A percentile compares a stretch with the other conserved stretches of the same genome.
These are phyloP conservation scores for Cavia porcellus DNA, from an alignment of 2,113 vertebrate species.

Conservation along the genomic window DNA sequence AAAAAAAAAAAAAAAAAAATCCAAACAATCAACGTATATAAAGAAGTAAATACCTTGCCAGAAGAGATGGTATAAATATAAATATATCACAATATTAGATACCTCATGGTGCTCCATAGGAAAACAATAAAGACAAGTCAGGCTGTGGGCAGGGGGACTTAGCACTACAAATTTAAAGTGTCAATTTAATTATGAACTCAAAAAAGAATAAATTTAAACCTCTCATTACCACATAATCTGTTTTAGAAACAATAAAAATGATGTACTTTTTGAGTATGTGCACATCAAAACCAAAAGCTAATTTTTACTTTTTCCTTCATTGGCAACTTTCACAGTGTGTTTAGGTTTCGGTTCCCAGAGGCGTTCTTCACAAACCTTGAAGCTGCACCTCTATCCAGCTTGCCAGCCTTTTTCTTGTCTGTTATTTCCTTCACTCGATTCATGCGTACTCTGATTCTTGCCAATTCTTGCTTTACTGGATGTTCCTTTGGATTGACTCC, in stretches of 20 bases:
- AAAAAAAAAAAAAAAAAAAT: no score
- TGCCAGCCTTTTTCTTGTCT: slow-evolving; percentile 95
- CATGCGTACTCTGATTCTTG: slow-evolving; percentile 96
- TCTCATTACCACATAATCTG: slow-evolving; percentile 52
- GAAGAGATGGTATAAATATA: slow-evolving; percentile 57
- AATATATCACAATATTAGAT: slow-evolving; percentile 67
- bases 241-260: slow-evolving; percentile 64
- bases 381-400: slow-evolving; percentile 93
- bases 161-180: slow-evolving; percentile 63
- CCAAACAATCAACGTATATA: not conserved
- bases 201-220: slow-evolving; percentile 67
- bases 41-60: slow-evolving; percentile 41
- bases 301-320: slow-evolving; percentile 88
- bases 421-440: slow-evolving; percentile 97
- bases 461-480: slow-evolving; percentile 97
- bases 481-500: slow-evolving; percentile 98
- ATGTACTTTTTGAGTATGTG: slow-evolving; percentile 46
- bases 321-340: slow-evolving; percentile 80
- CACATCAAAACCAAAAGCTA: slow-evolving; percentile 59
- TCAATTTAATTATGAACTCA: slow-evolving; percentile 64
- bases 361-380: slow-evolving; percentile 95
- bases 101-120: slow-evolving; percentile 32
- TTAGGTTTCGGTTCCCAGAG: slow-evolving; percentile 91
- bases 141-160: slow-evolving; percentile 30
- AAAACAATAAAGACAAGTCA: slow-evolving; percentile 72